Conservation (phyloP, 2,888 invertebrate species). For the Poecilus cupreus region DNA sequence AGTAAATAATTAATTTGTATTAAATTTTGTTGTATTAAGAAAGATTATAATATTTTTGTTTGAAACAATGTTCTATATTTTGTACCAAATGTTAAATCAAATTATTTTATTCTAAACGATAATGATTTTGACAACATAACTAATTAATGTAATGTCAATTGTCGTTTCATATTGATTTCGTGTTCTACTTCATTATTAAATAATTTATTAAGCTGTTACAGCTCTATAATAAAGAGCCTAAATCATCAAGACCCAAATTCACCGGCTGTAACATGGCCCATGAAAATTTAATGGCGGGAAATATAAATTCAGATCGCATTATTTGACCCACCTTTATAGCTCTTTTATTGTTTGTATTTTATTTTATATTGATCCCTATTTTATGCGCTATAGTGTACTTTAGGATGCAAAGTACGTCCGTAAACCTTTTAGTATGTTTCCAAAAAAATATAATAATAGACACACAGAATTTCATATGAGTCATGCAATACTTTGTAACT, state of each 20-base stretch:
- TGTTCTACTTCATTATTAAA: conserved; percentile 7
- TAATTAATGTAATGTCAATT: neutral
- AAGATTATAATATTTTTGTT: no score
- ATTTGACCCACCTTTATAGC: conserved; percentile 5
- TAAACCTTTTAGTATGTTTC: neutral
- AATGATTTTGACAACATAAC: neutral
- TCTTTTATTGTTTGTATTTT: conserved; percentile 16
- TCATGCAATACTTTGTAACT: no score
- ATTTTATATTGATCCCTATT: conserved; percentile 33
- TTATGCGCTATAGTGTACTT: neutral
- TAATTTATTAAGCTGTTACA: neutral
- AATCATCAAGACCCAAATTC: neutral
- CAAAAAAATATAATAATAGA: neutral
- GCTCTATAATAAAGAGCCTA: conserved; percentile 10
- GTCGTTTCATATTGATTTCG: neutral
- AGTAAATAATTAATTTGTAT: no score
- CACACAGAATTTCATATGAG: no score
- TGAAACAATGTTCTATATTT: no score
- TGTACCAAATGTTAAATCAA: no score
- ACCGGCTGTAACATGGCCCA: neutral
- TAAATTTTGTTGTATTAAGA: no score
- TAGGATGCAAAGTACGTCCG: conserved; percentile 1
- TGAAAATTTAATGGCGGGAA: conserved; percentile 18
- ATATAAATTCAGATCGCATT: conserved; percentile 20
- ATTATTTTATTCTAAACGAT: no score